These are phyloP conservation scores for Pteria penguin DNA, from an alignment of 2,888 invertebrate genomes.

Conservation along the genomic window DNA sequence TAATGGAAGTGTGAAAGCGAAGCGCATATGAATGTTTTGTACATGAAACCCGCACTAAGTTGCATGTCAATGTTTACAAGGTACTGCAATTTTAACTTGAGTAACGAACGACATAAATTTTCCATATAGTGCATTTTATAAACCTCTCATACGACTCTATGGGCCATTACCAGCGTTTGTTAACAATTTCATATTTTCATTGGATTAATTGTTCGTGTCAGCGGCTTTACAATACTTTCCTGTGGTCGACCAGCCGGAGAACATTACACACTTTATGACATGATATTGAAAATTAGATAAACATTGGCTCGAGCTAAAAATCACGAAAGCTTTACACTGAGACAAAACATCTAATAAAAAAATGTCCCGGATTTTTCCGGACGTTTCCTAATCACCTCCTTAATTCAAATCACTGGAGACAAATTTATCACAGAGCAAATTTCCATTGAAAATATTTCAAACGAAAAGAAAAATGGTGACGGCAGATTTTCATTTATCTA, in stretches of 20 bases:
- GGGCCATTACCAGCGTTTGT: too few species aligned
- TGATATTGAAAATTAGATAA: neutral
- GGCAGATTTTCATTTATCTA: slow-evolving; percentile 41
- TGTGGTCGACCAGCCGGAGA: neutral
- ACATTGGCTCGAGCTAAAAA: neutral
- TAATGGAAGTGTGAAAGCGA: too few species aligned
- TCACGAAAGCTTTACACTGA: neutral
- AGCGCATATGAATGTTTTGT: too few species aligned
- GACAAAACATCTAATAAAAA: neutral
- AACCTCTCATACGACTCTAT: too few species aligned
- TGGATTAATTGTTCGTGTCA: too few species aligned
- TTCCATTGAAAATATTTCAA: slow-evolving; percentile 37
- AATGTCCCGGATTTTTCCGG: slow-evolving; percentile 9
- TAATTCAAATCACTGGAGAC: slow-evolving; percentile 35
- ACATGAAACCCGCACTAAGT: too few species aligned
- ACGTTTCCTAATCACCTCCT: slow-evolving; percentile 14
- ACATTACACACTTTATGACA: neutral
- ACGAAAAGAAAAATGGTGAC: slow-evolving; percentile 38
- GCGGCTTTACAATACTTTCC: too few species aligned
- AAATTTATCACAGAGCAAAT: slow-evolving; percentile 39
- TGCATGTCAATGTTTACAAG: too few species aligned
- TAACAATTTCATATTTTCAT: too few species aligned
- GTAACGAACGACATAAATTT: too few species aligned
- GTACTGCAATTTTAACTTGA: too few species aligned
- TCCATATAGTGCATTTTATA: too few species aligned